Conservation (phyloP, 2,888 invertebrate species). For the Apoderus coryli region DNA sequence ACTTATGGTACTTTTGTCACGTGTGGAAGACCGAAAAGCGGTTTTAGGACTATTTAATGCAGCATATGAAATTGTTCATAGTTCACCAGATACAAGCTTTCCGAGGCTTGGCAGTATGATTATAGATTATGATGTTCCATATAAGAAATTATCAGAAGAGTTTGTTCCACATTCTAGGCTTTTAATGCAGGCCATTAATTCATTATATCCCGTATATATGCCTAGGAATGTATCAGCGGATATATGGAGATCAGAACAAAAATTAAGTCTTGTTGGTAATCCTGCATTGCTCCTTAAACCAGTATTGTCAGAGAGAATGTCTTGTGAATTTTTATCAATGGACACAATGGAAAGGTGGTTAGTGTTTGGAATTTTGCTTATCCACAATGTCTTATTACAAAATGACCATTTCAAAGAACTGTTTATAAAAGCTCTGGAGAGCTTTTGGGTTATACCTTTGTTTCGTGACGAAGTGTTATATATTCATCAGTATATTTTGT, state of each 20-base stretch:
- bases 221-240: slow-evolving; percentile 86
- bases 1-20: slow-evolving; percentile 91
- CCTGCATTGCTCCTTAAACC: slow-evolving; percentile 91
- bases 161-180: slow-evolving; percentile 88
- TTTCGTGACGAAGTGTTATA: slow-evolving; percentile 96
- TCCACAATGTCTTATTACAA: slow-evolving; percentile 69
- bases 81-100: slow-evolving; percentile 75
- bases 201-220: slow-evolving; percentile 76
- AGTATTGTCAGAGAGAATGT: slow-evolving; percentile 88
- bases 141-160: slow-evolving; percentile 92
- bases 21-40: slow-evolving; percentile 95
- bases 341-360: slow-evolving; percentile 96
- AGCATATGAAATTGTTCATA: slow-evolving; percentile 92
- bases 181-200: slow-evolving; percentile 72
- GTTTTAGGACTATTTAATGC: slow-evolving; percentile 95
- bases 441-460: slow-evolving; percentile 85
- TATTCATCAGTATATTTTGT: slow-evolving; percentile 84
- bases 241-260: slow-evolving; percentile 86
- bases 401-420: slow-evolving; percentile 69
- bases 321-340: slow-evolving; percentile 92
- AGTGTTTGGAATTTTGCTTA: slow-evolving; percentile 83
- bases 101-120: slow-evolving; percentile 96
- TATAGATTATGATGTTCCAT: slow-evolving; percentile 89
- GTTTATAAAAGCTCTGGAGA: slow-evolving; percentile 85
- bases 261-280: slow-evolving; percentile 84